Evolutionary conservation across 2,888 invertebrate species (phyloP).

Genomic region (Drosophila meridiana): DNA sequence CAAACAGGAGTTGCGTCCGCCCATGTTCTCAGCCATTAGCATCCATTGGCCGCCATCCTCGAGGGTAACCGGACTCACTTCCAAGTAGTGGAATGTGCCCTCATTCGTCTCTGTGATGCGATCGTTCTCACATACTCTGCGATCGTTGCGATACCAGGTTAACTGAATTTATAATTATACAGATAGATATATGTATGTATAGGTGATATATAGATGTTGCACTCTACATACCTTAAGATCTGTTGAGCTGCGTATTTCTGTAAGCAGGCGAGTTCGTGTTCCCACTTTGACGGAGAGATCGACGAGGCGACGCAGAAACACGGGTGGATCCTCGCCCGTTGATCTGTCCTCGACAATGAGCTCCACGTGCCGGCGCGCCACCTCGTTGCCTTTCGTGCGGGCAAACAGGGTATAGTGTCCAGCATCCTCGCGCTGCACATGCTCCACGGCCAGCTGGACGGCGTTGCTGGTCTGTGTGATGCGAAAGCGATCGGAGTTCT

Average conservation of each 20-base stretch:
- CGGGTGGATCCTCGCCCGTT: conserved; percentile 90
- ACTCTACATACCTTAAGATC: conserved; percentile 89
- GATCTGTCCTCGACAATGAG: conserved; percentile 87
- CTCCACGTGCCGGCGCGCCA: conserved; percentile 86
- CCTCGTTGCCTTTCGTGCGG: conserved; percentile 86
- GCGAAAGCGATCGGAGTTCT: conserved; percentile 88
- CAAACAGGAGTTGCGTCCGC: conserved; percentile 91
- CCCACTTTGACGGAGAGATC: conserved; percentile 96
- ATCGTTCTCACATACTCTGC: conserved; percentile 90
- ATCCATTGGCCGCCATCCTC: conserved; percentile 95
- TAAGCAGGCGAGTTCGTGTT: conserved; percentile 92
- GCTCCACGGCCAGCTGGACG: conserved; percentile 91
- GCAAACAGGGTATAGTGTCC: conserved; percentile 91
- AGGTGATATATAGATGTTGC: not conserved
- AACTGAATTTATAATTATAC: conserved; percentile 86
- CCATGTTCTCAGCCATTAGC: conserved; percentile 91
- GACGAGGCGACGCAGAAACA: conserved; percentile 92
- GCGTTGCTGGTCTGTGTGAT: conserved; percentile 86
- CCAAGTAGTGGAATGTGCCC: conserved; percentile 94
- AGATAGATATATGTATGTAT: not conserved
- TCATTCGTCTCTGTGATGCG: conserved; percentile 92
- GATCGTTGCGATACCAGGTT: conserved; percentile 94
- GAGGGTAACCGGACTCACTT: conserved; percentile 92
- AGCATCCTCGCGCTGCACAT: conserved; percentile 89
- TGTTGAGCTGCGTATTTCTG: conserved; percentile 92